phyloP scores from a whole-genome alignment of 30 jellyfish, hydroid and myxozoan species.

The Aurelia aurita region DNA sequence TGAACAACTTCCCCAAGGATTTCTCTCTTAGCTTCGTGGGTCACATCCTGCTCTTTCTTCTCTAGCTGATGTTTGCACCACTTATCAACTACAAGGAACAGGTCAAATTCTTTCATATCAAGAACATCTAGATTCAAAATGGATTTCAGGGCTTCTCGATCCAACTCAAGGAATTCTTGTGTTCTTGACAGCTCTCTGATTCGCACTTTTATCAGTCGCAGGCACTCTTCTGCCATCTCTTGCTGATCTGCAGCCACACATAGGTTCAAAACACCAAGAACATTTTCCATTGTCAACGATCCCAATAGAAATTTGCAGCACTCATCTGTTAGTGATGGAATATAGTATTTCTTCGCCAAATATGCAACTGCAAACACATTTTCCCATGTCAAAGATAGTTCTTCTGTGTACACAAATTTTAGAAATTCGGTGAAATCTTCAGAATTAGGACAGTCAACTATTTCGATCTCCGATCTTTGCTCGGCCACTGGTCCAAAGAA shows the following conservation, averaged over 20 bases:
- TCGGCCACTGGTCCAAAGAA: slow-evolving; percentile 18
- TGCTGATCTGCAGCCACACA: neutral
- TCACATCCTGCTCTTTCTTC: neutral
- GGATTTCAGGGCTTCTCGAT: neutral
- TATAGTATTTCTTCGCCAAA: slow-evolving; percentile 6
- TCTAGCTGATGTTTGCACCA: slow-evolving; percentile 21
- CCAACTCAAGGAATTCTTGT: slow-evolving; percentile 7
- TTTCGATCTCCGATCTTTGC: neutral
- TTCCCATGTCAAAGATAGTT: slow-evolving; percentile 15
- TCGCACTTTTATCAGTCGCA: neutral
- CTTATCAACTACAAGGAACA: slow-evolving; percentile 9
- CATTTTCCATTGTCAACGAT: neutral
- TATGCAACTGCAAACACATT: slow-evolving; percentile 9
- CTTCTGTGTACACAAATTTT: neutral
- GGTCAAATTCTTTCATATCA: slow-evolving; percentile 3
- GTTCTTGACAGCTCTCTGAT: neutral
- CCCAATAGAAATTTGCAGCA: neutral
- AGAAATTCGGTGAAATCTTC: slow-evolving; percentile 7
- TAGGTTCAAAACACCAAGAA: neutral
- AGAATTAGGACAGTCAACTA: neutral
- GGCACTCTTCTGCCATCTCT: slow-evolving; percentile 16
- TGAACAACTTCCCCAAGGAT: slow-evolving; percentile 10
- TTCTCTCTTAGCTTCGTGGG: neutral
- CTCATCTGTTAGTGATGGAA: neutral
- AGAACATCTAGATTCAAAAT: neutral